phyloP scores from a whole-genome alignment of 2,113 vertebrate species.

The Panurus biarmicus region DNA sequence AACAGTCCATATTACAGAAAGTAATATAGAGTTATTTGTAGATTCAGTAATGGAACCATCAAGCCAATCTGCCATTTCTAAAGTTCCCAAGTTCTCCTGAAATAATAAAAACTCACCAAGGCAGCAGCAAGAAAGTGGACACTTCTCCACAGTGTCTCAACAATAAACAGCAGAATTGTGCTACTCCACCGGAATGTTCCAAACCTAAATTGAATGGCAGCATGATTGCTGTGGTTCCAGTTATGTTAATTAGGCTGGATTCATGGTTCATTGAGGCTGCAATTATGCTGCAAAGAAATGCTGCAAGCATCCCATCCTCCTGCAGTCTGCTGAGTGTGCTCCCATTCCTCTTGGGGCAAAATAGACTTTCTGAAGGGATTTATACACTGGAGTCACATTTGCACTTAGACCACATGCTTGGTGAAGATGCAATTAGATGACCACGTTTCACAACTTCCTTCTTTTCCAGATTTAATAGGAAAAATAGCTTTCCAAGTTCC shows the following conservation, averaged over 20 bases:
- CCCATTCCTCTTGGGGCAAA: slow-evolving; percentile 49
- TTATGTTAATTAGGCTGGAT: slow-evolving; percentile 69
- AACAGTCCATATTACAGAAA: neutral
- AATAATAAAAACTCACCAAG: slow-evolving; percentile 3
- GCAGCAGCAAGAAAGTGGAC: slow-evolving; percentile 46
- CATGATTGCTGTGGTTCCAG: slow-evolving; percentile 65
- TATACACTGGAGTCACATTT: neutral
- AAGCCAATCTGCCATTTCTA: neutral
- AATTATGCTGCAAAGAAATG: slow-evolving; percentile 66
- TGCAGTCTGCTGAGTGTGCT: slow-evolving; percentile 57
- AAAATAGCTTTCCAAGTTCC: neutral
- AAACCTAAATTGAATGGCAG: slow-evolving; percentile 61
- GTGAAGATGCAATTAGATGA: neutral
- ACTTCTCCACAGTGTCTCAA: neutral
- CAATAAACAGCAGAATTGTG: slow-evolving; percentile 36
- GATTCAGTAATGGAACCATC: neutral
- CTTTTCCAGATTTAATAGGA: neutral
- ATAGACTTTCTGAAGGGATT: slow-evolving; percentile 30
- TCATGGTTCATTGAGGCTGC: slow-evolving; percentile 69
- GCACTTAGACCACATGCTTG: neutral
- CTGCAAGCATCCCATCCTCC: slow-evolving; percentile 56
- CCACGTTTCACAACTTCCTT: neutral
- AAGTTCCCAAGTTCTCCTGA: neutral
- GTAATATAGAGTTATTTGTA: neutral
- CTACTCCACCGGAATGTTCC: slow-evolving; percentile 55